Conservation (phyloP, 2,888 invertebrate species). For the Coenonympha arcania region DNA sequence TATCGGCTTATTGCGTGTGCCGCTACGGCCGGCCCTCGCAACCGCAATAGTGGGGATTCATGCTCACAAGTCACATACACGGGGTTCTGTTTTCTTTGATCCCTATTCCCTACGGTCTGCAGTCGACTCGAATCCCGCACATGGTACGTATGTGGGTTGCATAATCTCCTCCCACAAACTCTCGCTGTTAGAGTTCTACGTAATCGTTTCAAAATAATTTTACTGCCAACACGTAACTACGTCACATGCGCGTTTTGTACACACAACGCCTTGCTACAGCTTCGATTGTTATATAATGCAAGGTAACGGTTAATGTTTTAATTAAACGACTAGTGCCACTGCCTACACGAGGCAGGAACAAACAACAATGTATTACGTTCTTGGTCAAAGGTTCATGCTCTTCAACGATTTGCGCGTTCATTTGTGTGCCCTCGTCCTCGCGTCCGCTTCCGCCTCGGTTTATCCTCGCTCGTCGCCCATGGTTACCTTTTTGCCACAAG, state of each 20-base stretch:
- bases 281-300: slow-evolving; percentile 13
- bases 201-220: slow-evolving; percentile 48
- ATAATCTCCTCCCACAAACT: slow-evolving; percentile 50
- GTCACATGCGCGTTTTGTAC: slow-evolving; percentile 29
- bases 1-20: slow-evolving; percentile 39
- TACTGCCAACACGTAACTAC: slow-evolving; percentile 25
- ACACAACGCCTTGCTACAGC: slow-evolving; percentile 19
- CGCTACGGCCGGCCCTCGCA: not conserved
- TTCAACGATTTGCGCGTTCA: slow-evolving; percentile 48
- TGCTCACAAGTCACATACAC: too few species aligned
- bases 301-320: not conserved
- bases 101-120: not conserved
- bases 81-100: slow-evolving; percentile 1
- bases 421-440: slow-evolving; percentile 70
- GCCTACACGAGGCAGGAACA: not conserved
- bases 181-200: slow-evolving; percentile 46
- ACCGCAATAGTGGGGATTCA: slow-evolving; percentile 25
- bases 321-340: not conserved
- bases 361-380: not conserved
- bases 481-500: slow-evolving; percentile 63
- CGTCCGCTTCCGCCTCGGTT: slow-evolving; percentile 65
- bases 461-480: slow-evolving; percentile 70
- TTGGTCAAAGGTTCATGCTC: slow-evolving; percentile 39
- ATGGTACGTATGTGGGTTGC: slow-evolving; percentile 48
- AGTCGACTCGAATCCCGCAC: slow-evolving; percentile 28